Evolutionary conservation across 2,797 vertebrate species (phyloP).

Genomic region (Margarornis squamiger): DNA sequence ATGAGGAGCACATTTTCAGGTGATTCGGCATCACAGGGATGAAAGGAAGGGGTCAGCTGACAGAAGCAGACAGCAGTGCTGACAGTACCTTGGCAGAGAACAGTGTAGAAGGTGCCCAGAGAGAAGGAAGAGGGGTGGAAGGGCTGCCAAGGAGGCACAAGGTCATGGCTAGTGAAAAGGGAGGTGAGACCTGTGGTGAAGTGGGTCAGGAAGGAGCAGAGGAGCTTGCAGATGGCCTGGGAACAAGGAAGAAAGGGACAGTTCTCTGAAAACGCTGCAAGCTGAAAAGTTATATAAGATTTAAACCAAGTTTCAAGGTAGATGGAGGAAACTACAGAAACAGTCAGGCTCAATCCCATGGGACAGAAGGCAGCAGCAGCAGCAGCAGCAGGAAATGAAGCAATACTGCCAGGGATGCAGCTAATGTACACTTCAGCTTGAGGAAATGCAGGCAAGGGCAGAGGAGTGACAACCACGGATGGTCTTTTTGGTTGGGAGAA

Average conservation of each 20-base stretch:
- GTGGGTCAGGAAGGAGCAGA: neutral
- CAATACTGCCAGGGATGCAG: neutral
- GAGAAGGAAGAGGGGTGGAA: neutral
- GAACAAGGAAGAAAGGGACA: neutral
- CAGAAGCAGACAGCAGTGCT: neutral
- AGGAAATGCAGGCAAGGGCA: neutral
- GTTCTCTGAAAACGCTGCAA: neutral
- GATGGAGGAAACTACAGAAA: neutral
- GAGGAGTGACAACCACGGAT: rapidly evolving
- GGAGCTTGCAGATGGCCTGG: neutral
- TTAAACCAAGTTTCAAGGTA: neutral
- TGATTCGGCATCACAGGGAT: neutral
- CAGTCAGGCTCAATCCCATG: neutral
- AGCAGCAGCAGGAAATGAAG: neutral
- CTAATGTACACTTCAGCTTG: neutral
- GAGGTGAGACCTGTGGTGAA: neutral
- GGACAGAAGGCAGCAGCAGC: neutral
- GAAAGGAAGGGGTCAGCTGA: neutral
- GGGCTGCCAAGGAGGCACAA: neutral
- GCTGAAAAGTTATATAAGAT: neutral
- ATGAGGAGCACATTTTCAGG: neutral
- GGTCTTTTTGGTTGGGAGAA: neutral
- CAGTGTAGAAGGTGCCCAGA: neutral
- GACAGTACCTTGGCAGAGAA: neutral
- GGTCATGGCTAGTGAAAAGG: neutral